A percentile compares a stretch with the other conserved stretches of the same genome.
phyloP scores from a whole-genome alignment of 2,888 invertebrate species.

The Pyrocoelia pectoralis region DNA sequence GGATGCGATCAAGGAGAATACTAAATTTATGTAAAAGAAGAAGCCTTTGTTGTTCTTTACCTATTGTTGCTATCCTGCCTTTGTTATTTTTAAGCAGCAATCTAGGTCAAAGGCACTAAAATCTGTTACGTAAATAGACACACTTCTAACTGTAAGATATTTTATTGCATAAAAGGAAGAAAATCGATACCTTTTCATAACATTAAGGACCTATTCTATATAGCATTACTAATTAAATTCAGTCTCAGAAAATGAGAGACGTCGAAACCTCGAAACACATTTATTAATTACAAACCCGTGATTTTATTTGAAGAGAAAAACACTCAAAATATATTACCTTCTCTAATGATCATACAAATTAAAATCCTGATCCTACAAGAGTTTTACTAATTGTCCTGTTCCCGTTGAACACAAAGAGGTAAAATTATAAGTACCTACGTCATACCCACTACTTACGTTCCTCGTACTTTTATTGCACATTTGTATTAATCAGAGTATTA shows the following conservation, averaged over 20 bases:
- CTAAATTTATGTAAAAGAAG: too few relatives aligned
- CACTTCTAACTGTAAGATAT: not conserved
- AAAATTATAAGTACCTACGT: too few relatives aligned
- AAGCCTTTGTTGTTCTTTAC: not conserved
- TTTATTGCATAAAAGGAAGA: not conserved
- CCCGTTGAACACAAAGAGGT: too few relatives aligned
- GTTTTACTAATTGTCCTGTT: not conserved
- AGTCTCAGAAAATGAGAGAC: not conserved
- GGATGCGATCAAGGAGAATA: too few relatives aligned
- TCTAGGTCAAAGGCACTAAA: not conserved
- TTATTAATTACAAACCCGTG: not conserved
- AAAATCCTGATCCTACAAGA: not conserved
- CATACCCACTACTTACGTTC: too few relatives aligned
- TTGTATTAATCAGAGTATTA: conserved; percentile 6
- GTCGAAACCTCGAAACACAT: not conserved
- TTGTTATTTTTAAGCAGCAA: not conserved
- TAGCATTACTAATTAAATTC: not conserved
- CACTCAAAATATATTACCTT: not conserved
- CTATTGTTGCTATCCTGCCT: not conserved
- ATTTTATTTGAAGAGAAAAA: not conserved
- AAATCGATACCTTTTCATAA: not conserved
- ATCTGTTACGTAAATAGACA: not conserved
- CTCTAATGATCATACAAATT: not conserved
- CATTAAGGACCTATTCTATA: not conserved
- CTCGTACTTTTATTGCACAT: not conserved